These are phyloP conservation scores for Arrhopalites spinosus DNA, from an alignment of 2,888 invertebrate genomes.

Conservation along the genomic window DNA sequence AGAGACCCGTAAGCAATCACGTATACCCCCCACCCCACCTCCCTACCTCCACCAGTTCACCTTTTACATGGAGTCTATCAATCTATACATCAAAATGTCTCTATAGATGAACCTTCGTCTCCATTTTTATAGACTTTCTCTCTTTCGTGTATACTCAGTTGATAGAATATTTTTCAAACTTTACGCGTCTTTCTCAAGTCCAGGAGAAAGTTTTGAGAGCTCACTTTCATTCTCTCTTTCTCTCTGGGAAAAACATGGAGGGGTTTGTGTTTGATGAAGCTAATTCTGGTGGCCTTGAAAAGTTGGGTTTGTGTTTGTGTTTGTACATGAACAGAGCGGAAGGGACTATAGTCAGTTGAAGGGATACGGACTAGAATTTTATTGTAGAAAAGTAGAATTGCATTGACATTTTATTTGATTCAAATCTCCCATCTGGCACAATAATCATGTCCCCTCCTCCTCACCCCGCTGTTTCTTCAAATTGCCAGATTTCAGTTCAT, in stretches of 20 bases:
- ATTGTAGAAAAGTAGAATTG: conserved; percentile 1
- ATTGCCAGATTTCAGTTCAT: neutral
- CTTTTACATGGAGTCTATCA: too few relatives aligned
- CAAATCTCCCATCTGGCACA: conserved; percentile 29
- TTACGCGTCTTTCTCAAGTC: neutral
- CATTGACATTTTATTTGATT: conserved; percentile 34
- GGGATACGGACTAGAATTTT: too few relatives aligned
- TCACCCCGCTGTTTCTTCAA: neutral
- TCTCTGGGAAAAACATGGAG: neutral
- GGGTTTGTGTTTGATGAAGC: conserved; percentile 12
- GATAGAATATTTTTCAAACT: neutral
- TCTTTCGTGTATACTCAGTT: too few relatives aligned
- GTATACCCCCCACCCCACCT: neutral
- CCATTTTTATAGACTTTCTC: too few relatives aligned
- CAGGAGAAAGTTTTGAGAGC: neutral
- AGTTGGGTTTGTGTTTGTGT: conserved; percentile 7
- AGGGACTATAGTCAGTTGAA: too few relatives aligned
- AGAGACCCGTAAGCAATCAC: conserved; percentile 3
- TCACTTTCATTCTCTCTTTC: neutral
- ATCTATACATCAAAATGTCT: too few relatives aligned
- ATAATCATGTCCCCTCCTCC: neutral
- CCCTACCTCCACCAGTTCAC: neutral
- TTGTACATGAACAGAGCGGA: neutral
- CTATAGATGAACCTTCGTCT: too few relatives aligned
- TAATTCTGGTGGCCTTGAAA: conserved; percentile 24